Percentiles rank a stretch among this genome's conserved stretches.
Evolutionary conservation across 1,140 invertebrate genomes (phyloP).

Genomic region (Lepidurus couesii): DNA sequence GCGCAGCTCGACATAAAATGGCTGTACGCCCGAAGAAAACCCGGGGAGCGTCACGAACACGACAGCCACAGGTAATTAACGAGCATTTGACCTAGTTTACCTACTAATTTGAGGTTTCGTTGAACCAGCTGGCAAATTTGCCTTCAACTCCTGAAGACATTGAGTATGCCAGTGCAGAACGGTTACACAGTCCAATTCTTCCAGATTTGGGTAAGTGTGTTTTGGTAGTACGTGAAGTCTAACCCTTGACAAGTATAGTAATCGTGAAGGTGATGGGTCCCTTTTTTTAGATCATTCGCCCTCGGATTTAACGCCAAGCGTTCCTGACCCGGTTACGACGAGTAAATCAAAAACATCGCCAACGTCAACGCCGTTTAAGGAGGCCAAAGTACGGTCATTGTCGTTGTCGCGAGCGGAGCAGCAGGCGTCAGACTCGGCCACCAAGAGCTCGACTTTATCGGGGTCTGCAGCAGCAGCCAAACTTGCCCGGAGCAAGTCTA

Average conservation of each 20-base stretch:
- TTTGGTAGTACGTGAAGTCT: background rate
- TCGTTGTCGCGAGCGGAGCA: constrained; percentile 30
- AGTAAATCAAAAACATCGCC: background rate
- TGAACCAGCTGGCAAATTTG: constrained; percentile 18
- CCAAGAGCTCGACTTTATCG: background rate
- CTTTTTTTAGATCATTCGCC: background rate
- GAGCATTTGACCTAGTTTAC: background rate
- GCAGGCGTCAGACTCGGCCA: background rate
- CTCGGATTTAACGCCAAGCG: background rate
- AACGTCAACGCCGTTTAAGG: constrained; percentile 16
- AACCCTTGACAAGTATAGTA: background rate
- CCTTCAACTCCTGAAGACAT: constrained; percentile 15
- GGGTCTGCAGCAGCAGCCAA: constrained; percentile 27
- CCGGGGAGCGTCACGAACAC: constrained; percentile 59
- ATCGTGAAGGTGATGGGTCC: background rate
- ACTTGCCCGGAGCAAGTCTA: constrained; percentile 35
- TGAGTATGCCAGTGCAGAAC: constrained; percentile 3
- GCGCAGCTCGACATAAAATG: constrained; percentile 70
- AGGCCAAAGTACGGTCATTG: constrained; percentile 31
- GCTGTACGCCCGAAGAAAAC: constrained; percentile 65
- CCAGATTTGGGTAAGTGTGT: background rate
- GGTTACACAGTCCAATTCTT: background rate
- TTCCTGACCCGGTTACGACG: background rate
- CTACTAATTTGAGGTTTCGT: background rate
- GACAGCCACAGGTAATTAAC: constrained; percentile 51